Conservation (phyloP, 2,113 vertebrate species). For the Balaeniceps rex region DNA sequence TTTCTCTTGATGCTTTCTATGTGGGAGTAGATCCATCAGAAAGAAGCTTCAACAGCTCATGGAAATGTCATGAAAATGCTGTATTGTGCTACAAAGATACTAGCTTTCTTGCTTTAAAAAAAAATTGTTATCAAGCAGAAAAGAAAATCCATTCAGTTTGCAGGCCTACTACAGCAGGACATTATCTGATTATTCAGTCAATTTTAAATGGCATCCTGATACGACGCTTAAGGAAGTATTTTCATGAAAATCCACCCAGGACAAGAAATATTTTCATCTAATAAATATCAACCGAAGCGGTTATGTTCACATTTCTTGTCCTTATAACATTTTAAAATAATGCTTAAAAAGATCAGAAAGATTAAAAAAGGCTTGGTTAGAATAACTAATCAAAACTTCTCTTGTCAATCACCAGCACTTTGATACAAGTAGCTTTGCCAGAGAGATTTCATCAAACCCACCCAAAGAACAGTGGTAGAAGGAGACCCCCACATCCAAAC, state of each 20-base stretch:
- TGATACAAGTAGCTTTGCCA: neutral
- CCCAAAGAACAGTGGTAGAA: neutral
- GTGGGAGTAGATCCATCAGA: neutral
- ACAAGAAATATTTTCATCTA: neutral
- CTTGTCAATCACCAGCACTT: neutral
- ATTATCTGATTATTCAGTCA: neutral
- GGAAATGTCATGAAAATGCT: neutral
- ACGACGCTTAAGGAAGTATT: neutral
- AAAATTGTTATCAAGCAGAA: neutral
- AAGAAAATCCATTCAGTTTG: neutral
- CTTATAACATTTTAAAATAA: neutral
- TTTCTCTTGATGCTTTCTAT: neutral
- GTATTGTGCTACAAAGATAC: neutral
- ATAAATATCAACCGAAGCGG: neutral
- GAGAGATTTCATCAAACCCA: neutral
- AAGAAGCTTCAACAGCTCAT: neutral
- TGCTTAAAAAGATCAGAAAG: neutral
- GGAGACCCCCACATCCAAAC: neutral
- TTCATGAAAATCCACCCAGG: neutral
- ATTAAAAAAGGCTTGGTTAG: neutral
- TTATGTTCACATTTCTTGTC: neutral
- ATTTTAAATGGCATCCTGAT: neutral
- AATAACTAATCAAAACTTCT: neutral
- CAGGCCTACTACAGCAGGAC: neutral
- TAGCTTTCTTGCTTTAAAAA: neutral